A percentile compares a stretch with the other conserved stretches of the same genome.
Conservation (phyloP, 2,797 vertebrate genomes). For the Sebastes matsubarae region DNA sequence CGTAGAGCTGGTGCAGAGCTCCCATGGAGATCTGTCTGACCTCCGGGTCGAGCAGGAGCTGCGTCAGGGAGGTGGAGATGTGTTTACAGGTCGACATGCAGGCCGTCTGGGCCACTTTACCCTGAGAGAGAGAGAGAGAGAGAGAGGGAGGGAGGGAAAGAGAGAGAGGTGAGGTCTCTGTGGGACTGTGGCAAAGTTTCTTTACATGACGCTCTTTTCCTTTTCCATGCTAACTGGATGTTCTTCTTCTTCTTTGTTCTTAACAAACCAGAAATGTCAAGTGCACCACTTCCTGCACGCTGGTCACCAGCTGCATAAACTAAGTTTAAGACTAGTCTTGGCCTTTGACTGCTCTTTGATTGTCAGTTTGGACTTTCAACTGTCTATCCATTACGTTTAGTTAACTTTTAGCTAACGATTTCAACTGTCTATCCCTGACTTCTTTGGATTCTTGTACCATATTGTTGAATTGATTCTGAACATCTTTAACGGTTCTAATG, state of each 20-base stretch:
- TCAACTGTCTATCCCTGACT: no score
- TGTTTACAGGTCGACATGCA: slow-evolving; percentile 99
- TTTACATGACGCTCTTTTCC: not conserved
- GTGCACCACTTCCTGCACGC: not conserved
- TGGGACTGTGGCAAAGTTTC: not conserved
- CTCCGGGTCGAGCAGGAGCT: slow-evolving; percentile 92
- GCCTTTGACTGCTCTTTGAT: no score
- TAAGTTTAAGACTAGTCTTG: no score
- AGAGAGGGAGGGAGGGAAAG: not conserved
- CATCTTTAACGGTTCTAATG: no score
- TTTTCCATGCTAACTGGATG: not conserved
- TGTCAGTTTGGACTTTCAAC: no score
- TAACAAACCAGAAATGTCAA: not conserved
- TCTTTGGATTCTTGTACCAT: no score
- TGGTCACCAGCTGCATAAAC: no score
- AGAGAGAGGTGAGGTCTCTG: not conserved
- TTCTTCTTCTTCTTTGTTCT: not conserved
- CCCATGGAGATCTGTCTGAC: slow-evolving; percentile 93
- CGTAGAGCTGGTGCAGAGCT: slow-evolving; percentile 92
- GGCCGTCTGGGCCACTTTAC: slow-evolving; percentile 97
- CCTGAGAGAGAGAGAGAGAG: slow-evolving; percentile 76
- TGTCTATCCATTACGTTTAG: no score
- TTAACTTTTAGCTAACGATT: no score
- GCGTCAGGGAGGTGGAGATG: slow-evolving; percentile 94
- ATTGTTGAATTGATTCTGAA: no score